Percentiles rank a stretch among this genome's conserved stretches.
These are phyloP conservation scores for Aculops lycopersici DNA, from an alignment of 1,140 invertebrate genomes.

Conservation along the genomic window DNA sequence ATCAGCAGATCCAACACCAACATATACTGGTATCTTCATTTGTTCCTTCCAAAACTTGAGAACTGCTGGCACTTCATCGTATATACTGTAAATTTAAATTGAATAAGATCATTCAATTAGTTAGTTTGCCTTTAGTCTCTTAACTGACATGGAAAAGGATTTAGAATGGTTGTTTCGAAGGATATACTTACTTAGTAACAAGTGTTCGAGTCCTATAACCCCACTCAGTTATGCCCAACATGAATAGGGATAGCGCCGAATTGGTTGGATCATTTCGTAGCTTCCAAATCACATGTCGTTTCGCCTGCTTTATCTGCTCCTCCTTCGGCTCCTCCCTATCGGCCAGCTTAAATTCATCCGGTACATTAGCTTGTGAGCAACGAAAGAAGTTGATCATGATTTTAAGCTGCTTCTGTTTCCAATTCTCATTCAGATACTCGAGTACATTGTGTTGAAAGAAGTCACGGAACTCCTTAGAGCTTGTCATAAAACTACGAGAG, in stretches of 20 bases:
- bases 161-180: no score
- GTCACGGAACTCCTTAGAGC: not conserved
- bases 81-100: not conserved
- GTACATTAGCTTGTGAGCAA: not conserved
- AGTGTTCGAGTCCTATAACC: not conserved
- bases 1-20: not conserved
- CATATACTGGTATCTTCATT: not conserved
- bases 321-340: not conserved
- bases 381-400: not conserved
- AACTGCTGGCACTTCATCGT: not conserved
- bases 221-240: not conserved
- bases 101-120: no score
- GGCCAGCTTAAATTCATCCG: not conserved
- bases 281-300: not conserved
- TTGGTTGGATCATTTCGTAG: not conserved
- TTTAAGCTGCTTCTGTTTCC: not conserved
- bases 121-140: no score
- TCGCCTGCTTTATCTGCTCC: not conserved
- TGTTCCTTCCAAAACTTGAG: not conserved
- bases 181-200: not conserved
- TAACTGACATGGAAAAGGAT: no score
- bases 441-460: not conserved
- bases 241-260: not conserved
- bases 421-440: not conserved
- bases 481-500: not conserved